Evolutionary conservation across 2,797 vertebrate genomes (phyloP).

Genomic region (Chrosomus eos): DNA sequence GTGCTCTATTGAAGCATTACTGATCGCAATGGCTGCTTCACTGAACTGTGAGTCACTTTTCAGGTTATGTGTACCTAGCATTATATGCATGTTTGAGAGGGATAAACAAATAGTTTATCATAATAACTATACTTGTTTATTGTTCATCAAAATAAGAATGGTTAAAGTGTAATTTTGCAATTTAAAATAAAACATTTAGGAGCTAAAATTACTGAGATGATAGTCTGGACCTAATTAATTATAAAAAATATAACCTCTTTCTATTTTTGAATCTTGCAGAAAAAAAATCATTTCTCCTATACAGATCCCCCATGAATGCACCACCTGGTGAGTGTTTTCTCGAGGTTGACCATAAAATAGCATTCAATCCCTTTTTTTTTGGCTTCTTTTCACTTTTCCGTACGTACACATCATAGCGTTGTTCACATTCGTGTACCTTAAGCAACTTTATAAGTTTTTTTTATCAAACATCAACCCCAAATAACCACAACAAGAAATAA

Average conservation of each 20-base stretch:
- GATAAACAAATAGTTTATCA: neutral
- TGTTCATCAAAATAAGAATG: neutral
- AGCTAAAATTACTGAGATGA: too few relatives aligned
- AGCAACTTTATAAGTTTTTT: neutral
- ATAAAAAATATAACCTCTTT: neutral
- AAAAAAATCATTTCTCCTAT: slow-evolving; percentile 24
- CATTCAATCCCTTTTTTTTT: slow-evolving; percentile 3
- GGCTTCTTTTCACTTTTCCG: neutral
- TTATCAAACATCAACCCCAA: neutral
- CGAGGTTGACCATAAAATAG: slow-evolving; percentile 15
- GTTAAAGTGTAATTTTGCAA: neutral
- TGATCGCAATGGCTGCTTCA: neutral
- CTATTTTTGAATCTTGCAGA: slow-evolving; percentile 10
- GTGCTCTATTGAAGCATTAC: too few relatives aligned
- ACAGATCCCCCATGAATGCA: slow-evolving; percentile 37
- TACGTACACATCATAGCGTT: neutral
- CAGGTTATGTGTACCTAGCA: neutral
- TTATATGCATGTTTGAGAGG: neutral
- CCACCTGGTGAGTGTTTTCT: slow-evolving; percentile 30
- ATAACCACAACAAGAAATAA: slow-evolving; percentile 3
- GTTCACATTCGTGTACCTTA: neutral
- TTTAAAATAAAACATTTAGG: too few relatives aligned
- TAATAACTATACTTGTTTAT: neutral
- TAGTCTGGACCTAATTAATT: neutral
- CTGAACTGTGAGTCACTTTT: neutral